A percentile compares a stretch with the other conserved stretches of the same genome.
These are phyloP conservation scores for Ophion slaviceki DNA, from an alignment of 2,888 invertebrate species.

Conservation along the genomic window DNA sequence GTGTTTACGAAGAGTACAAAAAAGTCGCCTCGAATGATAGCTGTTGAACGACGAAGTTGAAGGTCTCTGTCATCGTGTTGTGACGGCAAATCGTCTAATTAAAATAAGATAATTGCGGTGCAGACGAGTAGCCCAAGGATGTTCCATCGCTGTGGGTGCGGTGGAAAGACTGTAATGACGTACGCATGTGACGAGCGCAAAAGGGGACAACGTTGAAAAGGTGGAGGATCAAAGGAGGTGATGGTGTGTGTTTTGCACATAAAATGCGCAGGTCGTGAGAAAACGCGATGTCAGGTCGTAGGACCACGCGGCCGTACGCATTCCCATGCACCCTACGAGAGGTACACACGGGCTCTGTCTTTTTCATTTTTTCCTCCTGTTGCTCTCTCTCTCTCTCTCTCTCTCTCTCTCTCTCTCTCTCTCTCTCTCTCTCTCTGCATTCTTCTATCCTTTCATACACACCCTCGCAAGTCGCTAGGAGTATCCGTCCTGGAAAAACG, in stretches of 20 bases:
- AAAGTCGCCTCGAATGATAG: not conserved
- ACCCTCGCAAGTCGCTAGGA: slow-evolving; percentile 19
- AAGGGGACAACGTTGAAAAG: slow-evolving; percentile 20
- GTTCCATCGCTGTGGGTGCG: slow-evolving; percentile 19
- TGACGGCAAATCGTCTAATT: slow-evolving; percentile 27
- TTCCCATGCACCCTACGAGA: slow-evolving; percentile 68
- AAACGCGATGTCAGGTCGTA: slow-evolving; percentile 72
- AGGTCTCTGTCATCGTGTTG: slow-evolving; percentile 7
- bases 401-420: slow-evolving; percentile 54
- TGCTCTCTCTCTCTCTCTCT: slow-evolving; percentile 8
- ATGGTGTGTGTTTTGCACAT: slow-evolving; percentile 35
- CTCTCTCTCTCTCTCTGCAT: slow-evolving; percentile 53
- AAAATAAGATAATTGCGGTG: slow-evolving; percentile 42
- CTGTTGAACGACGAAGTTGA: slow-evolving; percentile 5
- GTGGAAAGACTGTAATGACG: slow-evolving; percentile 4
- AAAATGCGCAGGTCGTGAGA: slow-evolving; percentile 72
- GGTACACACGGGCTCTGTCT: not conserved
- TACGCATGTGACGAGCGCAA: slow-evolving; percentile 6
- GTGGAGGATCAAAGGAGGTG: slow-evolving; percentile 23
- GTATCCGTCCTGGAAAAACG: slow-evolving; percentile 48
- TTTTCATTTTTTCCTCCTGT: slow-evolving; percentile 7
- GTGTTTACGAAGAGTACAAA: not conserved
- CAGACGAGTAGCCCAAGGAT: slow-evolving; percentile 43
- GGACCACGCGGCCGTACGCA: slow-evolving; percentile 69
- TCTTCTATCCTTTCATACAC: not conserved